phyloP scores from a whole-genome alignment of 2,888 invertebrate species.

The Helicoverpa assulta region DNA sequence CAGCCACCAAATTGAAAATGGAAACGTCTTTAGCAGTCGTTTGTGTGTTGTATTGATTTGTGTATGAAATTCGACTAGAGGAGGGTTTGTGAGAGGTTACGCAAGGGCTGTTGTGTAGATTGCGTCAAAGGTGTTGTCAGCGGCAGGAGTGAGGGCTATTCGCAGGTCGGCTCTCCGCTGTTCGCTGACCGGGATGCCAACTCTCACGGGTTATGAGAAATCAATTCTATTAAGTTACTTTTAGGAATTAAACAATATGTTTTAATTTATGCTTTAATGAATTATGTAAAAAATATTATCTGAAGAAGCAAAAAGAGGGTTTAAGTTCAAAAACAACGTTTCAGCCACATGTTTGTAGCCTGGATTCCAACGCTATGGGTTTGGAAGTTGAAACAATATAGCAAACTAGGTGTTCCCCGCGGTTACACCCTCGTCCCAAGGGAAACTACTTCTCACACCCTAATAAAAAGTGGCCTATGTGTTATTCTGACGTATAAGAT shows the following conservation, averaged over 20 bases:
- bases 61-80: conserved; percentile 77
- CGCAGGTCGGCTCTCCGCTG: conserved; percentile 75
- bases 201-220: conserved; percentile 5
- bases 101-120: conserved; percentile 79
- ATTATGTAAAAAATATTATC: no score
- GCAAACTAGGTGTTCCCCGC: no score
- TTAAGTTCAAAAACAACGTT: no score
- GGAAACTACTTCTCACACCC: no score
- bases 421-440: no score
- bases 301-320: no score
- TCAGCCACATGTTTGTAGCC: no score
- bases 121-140: conserved; percentile 85
- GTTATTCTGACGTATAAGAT: no score
- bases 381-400: no score
- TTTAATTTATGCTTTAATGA: no score
- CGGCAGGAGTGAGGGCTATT: conserved; percentile 80
- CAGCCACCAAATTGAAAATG: conserved; percentile 66
- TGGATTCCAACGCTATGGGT: no score
- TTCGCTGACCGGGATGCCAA: conserved; percentile 65
- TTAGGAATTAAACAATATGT: background rate
- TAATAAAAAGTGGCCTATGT: no score
- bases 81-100: conserved; percentile 81
- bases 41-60: conserved; percentile 75
- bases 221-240: background rate
- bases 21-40: conserved; percentile 70